These are phyloP conservation scores for Rhamphomyia laevipes DNA, from an alignment of 2,888 invertebrate species.

Conservation along the genomic window DNA sequence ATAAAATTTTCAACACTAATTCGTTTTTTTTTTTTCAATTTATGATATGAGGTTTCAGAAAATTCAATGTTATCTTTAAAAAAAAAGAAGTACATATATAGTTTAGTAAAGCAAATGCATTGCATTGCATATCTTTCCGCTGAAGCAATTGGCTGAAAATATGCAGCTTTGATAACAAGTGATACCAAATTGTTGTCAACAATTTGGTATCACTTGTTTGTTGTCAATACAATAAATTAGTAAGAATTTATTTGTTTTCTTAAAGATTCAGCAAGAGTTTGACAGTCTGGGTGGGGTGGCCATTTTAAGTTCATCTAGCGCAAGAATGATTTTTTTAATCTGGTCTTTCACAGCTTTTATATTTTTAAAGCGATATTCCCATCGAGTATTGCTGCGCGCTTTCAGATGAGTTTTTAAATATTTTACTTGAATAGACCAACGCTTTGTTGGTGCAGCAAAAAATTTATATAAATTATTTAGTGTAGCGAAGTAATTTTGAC, in stretches of 20 bases:
- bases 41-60: no score
- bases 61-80: no score
- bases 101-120: not conserved
- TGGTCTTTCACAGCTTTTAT: not conserved
- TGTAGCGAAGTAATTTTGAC: not conserved
- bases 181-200: conserved; percentile 1
- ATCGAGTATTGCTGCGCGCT: not conserved
- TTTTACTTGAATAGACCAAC: not conserved
- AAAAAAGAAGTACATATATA: no score
- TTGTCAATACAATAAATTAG: not conserved
- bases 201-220: not conserved
- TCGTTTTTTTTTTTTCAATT: no score
- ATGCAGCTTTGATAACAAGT: not conserved
- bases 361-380: not conserved
- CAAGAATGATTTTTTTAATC: not conserved
- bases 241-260: not conserved
- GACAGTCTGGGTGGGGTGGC: not conserved
- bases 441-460: not conserved
- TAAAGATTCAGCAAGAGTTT: not conserved
- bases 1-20: no score
- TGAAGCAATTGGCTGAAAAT: not conserved
- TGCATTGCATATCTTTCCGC: conserved; percentile 1
- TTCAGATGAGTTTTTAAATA: not conserved
- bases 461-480: not conserved
- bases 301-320: not conserved